phyloP scores from a whole-genome alignment of 2,113 vertebrate genomes.

The Corythaeola cristata region DNA sequence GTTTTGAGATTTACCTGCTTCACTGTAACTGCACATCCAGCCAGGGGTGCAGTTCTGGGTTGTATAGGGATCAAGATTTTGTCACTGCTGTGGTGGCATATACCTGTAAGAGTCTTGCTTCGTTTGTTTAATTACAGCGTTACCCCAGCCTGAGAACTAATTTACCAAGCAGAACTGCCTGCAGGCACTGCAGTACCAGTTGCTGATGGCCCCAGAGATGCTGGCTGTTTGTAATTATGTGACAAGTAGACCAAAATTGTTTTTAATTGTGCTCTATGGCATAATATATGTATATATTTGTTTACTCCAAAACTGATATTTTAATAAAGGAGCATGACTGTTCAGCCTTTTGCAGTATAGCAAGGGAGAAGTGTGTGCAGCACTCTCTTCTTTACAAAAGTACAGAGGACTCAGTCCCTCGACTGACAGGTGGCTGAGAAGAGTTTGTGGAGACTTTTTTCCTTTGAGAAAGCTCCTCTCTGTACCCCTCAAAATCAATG shows the following conservation, averaged over 20 bases:
- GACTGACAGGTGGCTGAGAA: background rate
- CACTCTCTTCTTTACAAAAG: background rate
- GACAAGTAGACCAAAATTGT: background rate
- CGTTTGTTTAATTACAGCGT: constrained; percentile 22
- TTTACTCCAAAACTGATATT: background rate
- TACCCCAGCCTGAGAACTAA: background rate
- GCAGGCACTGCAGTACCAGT: background rate
- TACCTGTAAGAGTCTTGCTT: background rate
- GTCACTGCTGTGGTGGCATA: background rate
- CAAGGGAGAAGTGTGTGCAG: background rate
- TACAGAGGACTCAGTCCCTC: background rate
- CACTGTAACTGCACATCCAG: background rate
- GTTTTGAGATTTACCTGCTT: background rate
- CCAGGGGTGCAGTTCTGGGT: background rate
- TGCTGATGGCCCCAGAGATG: background rate
- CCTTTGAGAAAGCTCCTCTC: background rate
- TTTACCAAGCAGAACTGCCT: background rate
- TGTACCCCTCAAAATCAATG: background rate
- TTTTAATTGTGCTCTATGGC: constrained; percentile 12
- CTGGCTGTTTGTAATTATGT: background rate
- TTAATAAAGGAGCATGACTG: background rate
- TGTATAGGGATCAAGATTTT: background rate
- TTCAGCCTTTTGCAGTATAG: background rate
- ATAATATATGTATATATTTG: background rate
- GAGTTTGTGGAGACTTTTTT: background rate